phyloP scores from a whole-genome alignment of 2,888 invertebrate species.

The Caenorhabditis sp. region DNA sequence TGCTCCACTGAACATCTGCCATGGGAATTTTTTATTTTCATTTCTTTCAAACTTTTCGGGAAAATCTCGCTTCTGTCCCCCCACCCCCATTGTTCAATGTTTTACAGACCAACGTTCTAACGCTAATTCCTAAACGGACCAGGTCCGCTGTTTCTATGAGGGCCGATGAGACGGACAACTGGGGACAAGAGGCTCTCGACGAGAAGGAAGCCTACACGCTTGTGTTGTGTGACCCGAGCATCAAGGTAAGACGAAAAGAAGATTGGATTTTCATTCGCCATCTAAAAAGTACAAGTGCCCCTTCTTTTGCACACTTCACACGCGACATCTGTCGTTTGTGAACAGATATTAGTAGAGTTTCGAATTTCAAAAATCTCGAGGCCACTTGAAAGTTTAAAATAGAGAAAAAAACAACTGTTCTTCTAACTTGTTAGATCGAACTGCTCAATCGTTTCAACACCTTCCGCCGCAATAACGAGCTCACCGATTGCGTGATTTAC shows the following conservation, averaged over 20 bases:
- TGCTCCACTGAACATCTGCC: background rate
- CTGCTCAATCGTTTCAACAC: constrained; percentile 83
- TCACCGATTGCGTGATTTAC: constrained; percentile 91
- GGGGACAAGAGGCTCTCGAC: constrained; percentile 77
- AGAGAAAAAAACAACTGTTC: background rate
- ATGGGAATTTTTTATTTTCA: background rate
- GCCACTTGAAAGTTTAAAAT: constrained; percentile 4
- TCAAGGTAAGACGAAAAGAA: constrained; percentile 70
- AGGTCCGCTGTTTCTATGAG: constrained; percentile 80
- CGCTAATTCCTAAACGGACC: constrained; percentile 75
- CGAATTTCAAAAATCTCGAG: constrained; percentile 34
- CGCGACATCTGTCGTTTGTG: constrained; percentile 22
- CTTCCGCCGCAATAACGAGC: constrained; percentile 88
- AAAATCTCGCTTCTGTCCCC: background rate
- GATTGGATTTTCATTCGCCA: background rate
- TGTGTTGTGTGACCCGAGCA: constrained; percentile 73
- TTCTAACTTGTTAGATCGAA: constrained; percentile 68
- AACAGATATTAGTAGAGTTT: constrained; percentile 20
- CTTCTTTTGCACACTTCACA: constrained; percentile 17
- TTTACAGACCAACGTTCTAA: constrained; percentile 66
- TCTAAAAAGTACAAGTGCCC: constrained; percentile 36
- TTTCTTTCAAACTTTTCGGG: too few relatives aligned
- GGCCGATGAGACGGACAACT: constrained; percentile 81
- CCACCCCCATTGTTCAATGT: background rate
- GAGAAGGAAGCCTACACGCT: constrained; percentile 76